Conservation (phyloP, 1,140 invertebrate species). For the Marisa cornuarietis region DNA sequence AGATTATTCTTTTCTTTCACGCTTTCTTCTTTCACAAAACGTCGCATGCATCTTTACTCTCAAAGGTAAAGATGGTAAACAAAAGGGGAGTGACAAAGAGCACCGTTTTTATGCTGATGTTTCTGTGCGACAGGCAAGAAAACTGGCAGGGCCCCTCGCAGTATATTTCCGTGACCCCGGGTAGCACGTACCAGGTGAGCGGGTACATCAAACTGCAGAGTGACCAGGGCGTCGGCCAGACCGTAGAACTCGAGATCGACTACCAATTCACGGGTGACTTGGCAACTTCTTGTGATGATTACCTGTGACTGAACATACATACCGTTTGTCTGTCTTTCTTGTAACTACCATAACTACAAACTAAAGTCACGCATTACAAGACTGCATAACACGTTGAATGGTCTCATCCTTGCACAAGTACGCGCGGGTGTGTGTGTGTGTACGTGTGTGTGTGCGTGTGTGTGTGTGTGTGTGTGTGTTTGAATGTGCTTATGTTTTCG, state of each 20-base stretch:
- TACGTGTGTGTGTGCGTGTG: background rate
- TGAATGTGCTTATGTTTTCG: background rate
- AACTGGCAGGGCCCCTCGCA: conserved; percentile 11
- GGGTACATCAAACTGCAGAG: conserved; percentile 9
- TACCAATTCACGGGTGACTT: background rate
- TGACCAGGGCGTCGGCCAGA: background rate
- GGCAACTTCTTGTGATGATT: background rate
- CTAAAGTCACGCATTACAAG: background rate
- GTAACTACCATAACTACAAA: background rate
- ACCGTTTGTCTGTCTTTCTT: too few species aligned
- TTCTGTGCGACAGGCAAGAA: background rate
- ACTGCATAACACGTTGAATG: conserved; percentile 22
- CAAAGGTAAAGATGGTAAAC: too few species aligned
- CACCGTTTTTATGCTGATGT: too few species aligned
- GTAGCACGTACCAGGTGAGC: conserved; percentile 7
- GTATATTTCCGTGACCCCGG: background rate
- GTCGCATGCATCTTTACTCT: too few species aligned
- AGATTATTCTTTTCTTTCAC: too few species aligned
- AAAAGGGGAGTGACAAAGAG: too few species aligned
- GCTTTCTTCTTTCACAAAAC: too few species aligned
- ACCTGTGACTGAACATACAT: background rate
- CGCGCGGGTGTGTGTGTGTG: conserved; percentile 12
- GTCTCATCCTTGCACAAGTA: background rate
- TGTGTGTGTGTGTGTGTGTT: background rate
- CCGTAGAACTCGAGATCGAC: background rate